A percentile compares a stretch with the other conserved stretches of the same genome.
Conservation (phyloP, 2,113 vertebrate species). For the Argyrosomus japonicus region DNA sequence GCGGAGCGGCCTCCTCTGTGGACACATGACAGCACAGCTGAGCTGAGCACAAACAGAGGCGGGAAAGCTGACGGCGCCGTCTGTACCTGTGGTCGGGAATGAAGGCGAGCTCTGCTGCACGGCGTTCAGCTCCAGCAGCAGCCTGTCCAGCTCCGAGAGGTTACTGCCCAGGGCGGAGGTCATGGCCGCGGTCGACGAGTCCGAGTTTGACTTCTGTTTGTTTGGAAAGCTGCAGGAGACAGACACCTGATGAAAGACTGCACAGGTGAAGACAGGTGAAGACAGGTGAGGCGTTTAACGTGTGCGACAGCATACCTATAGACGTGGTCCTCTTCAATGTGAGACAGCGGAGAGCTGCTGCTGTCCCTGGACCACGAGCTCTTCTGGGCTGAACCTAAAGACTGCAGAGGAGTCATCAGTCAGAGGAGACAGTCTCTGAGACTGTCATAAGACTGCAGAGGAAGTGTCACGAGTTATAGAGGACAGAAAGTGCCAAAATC, state of each 20-base stretch:
- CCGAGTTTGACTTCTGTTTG: constrained; percentile 92
- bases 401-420: constrained; percentile 77
- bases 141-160: constrained; percentile 95
- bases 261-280: neutral
- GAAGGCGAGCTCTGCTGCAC: constrained; percentile 91
- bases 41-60: neutral
- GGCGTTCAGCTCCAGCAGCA: constrained; percentile 94
- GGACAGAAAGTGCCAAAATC: too few species aligned
- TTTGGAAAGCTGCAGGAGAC: constrained; percentile 91
- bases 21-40: constrained; percentile 27
- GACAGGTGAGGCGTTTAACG: neutral
- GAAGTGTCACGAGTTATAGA: too few species aligned
- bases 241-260: neutral
- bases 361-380: constrained; percentile 86
- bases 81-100: constrained; percentile 88
- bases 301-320: constrained; percentile 88
- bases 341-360: constrained; percentile 83
- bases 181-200: constrained; percentile 91
- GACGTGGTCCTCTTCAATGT: constrained; percentile 95
- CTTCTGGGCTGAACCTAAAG: constrained; percentile 86
- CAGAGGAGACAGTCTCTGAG: too few species aligned
- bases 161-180: constrained; percentile 94
- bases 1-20: constrained; percentile 83
- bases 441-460: too few species aligned
- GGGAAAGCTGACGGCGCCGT: neutral